Evolutionary conservation across 2,113 vertebrate genomes (phyloP).

Genomic region (Okapia johnstoni): DNA sequence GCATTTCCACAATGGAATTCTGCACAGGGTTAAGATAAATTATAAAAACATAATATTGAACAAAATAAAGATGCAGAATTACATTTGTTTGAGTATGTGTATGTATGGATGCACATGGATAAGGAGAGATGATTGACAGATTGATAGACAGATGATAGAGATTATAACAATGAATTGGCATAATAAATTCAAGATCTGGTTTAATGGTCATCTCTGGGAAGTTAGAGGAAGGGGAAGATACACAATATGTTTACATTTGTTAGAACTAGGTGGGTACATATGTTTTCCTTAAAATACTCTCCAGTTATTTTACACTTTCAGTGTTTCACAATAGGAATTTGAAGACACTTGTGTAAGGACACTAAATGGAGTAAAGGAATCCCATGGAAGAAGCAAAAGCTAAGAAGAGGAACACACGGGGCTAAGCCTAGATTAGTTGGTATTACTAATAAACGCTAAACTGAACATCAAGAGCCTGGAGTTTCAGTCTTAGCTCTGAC

Average conservation of each 20-base stretch:
- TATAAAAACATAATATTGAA: neutral
- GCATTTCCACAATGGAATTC: neutral
- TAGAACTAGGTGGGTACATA: neutral
- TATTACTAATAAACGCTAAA: neutral
- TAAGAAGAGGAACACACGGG: neutral
- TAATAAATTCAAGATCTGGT: neutral
- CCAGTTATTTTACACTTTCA: neutral
- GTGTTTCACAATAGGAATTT: neutral
- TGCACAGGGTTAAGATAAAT: neutral
- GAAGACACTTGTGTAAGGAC: neutral
- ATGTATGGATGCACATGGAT: neutral
- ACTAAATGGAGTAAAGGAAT: neutral
- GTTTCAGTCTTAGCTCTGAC: neutral
- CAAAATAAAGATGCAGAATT: slow-evolving; percentile 17
- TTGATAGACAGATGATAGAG: neutral
- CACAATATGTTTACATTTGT: neutral
- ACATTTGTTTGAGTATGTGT: neutral
- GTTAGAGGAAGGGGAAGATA: neutral
- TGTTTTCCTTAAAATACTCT: neutral
- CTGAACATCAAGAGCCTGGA: neutral
- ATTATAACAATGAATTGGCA: neutral
- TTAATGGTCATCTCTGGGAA: neutral
- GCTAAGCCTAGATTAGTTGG: neutral
- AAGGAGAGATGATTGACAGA: neutral
- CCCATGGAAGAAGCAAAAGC: neutral